These are phyloP conservation scores for Schizopygopsis pylzovi DNA, from an alignment of 2,797 vertebrate genomes.

Conservation along the genomic window DNA sequence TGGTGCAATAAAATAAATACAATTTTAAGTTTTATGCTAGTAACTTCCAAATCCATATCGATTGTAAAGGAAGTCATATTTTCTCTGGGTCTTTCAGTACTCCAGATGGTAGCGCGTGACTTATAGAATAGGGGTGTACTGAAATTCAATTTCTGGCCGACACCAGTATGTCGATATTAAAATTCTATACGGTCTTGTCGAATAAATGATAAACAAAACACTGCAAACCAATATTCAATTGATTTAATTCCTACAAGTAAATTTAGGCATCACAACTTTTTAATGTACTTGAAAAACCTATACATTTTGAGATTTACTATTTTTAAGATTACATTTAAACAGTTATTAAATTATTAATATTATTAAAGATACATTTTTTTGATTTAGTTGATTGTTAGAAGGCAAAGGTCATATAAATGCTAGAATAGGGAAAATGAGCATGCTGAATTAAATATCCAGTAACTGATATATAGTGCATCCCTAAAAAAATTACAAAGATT, in stretches of 20 bases:
- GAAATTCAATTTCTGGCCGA: not conserved
- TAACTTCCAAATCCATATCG: no score
- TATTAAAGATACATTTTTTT: not conserved
- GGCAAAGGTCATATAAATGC: not conserved
- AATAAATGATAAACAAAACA: not conserved
- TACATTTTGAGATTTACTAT: not conserved
- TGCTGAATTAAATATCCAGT: not conserved
- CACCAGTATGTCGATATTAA: not conserved
- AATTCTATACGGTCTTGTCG: not conserved
- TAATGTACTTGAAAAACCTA: not conserved
- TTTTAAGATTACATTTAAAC: not conserved
- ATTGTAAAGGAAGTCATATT: no score
- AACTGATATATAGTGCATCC: not conserved
- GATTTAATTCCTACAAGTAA: no score
- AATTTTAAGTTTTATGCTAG: no score
- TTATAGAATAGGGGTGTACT: not conserved
- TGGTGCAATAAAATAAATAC: no score
- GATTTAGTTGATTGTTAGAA: not conserved
- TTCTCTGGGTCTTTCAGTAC: no score
- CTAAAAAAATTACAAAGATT: not conserved
- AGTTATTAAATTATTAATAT: not conserved
- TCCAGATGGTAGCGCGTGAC: not conserved
- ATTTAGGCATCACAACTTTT: not conserved
- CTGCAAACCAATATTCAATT: not conserved
- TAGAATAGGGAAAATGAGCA: not conserved